A percentile compares a stretch with the other conserved stretches of the same genome.
These are phyloP conservation scores for Caerostris extrusa DNA, from an alignment of 1,140 invertebrate genomes.

Conservation along the genomic window DNA sequence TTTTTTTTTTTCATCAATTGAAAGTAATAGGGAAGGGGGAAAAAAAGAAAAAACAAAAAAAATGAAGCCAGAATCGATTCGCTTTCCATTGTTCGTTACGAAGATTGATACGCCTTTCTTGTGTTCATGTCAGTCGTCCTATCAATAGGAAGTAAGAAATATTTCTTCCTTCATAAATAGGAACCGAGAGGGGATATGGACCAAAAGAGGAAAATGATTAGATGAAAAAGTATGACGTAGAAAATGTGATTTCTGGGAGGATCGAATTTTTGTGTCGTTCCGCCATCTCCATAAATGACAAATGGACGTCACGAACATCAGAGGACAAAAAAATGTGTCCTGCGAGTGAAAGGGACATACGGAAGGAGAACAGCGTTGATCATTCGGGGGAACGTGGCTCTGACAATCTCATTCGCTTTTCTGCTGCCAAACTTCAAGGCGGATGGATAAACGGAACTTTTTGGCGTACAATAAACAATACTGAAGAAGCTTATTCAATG, in stretches of 20 bases:
- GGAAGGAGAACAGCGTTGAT: constrained; percentile 66
- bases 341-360: neutral
- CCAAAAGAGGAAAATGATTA: constrained; percentile 71
- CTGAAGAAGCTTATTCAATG: neutral
- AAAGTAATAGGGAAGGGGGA: neutral
- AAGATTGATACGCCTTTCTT: constrained; percentile 68
- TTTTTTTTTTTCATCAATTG: neutral
- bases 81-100: constrained; percentile 28
- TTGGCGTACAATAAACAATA: neutral
- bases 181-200: constrained; percentile 42
- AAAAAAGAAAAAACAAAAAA: neutral
- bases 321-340: constrained; percentile 1
- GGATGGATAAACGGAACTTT: neutral
- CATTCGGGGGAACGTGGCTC: constrained; percentile 42
- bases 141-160: constrained; percentile 69
- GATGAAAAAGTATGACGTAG: constrained; percentile 76
- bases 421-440: neutral
- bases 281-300: constrained; percentile 77
- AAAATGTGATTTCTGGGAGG: constrained; percentile 75
- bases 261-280: constrained; percentile 73
- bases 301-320: constrained; percentile 60
- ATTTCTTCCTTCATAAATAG: constrained; percentile 48
- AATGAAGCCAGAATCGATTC: neutral
- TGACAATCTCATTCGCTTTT: constrained; percentile 64
- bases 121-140: constrained; percentile 63